These are phyloP conservation scores for Microcebus griseorufus DNA, from an alignment of 2,113 vertebrate species.

Conservation along the genomic window DNA sequence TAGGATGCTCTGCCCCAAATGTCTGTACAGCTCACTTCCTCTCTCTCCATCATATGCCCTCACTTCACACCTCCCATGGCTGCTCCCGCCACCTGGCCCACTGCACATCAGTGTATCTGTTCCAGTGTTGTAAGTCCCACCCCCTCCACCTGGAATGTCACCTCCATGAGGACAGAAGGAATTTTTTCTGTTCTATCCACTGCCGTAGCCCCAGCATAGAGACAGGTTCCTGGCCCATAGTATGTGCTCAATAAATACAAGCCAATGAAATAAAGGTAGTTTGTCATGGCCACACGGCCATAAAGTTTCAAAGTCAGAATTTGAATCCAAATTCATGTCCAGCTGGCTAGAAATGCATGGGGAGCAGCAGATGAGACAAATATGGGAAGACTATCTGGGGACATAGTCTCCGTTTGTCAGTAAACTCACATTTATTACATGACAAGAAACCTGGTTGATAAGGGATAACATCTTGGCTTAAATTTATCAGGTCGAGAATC, in stretches of 20 bases:
- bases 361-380: background rate
- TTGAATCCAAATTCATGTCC: background rate
- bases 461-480: background rate
- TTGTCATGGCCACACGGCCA: too few species aligned
- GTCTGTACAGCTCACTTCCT: background rate
- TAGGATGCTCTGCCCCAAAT: background rate
- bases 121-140: background rate
- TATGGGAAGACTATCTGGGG: background rate
- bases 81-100: fast-evolving
- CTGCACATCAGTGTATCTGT: background rate
- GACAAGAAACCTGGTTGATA: background rate
- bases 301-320: background rate
- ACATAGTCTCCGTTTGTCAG: background rate
- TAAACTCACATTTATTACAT: background rate
- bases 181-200: background rate
- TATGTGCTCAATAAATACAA: background rate
- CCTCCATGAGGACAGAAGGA: background rate
- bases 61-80: background rate
- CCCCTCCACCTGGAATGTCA: background rate
- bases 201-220: background rate
- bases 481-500: background rate
- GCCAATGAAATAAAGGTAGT: background rate
- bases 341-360: background rate
- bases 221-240: background rate
- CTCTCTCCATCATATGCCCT: background rate